Base-by-base conservation (phyloP, 1,140 invertebrate genomes). In the Brachionus koreanus region DNA sequence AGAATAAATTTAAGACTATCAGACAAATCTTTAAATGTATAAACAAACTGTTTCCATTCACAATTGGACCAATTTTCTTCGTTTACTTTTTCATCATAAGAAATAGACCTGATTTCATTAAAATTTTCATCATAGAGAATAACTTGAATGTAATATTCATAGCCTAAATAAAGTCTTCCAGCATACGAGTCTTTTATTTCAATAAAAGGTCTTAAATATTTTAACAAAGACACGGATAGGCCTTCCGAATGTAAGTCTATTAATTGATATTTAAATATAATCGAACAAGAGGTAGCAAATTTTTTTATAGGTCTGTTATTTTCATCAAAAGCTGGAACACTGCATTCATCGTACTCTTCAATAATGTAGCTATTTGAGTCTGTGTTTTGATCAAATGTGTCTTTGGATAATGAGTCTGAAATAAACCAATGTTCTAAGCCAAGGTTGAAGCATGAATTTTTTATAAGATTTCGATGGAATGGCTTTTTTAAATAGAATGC, bases 221-320 rank as follows among this genome's bases (percentile, higher is more conserved):
- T 39, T 69, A 69, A 19, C 1, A 69, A 13, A 10, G 33, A 4
- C 16, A 2, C 16, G 5, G 13, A 39, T 39, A 69, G n/a, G 9
- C 37, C 65, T 16, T 69, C 33, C 37, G 12, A 37, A 6, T 69
- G 6, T 12, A 69, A 39, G 37, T 69, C 65, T 5, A 69, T 69
- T 33, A 69, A 39, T 69, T 69, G 65, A 69, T 69, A 69, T 69
- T 69, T 69, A 16, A 37, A 69, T 6, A 39, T 39, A 37, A 69
- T 19, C 3, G 65, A 39, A 12, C 33, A 69, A n/a, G 29, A 37
- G 19, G 65, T 69, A 12, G 65, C 65, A 69, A 69, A 69, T 69
- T 69, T 69, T 39, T 69, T 69, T 1, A 69, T 69, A 16, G 65
- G 65, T 9, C 2, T 37, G 6, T 69, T 39, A 9, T 37, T 37